Evolutionary conservation across 2,888 invertebrate species (phyloP).

Genomic region (Crossocerus cetratus): DNA sequence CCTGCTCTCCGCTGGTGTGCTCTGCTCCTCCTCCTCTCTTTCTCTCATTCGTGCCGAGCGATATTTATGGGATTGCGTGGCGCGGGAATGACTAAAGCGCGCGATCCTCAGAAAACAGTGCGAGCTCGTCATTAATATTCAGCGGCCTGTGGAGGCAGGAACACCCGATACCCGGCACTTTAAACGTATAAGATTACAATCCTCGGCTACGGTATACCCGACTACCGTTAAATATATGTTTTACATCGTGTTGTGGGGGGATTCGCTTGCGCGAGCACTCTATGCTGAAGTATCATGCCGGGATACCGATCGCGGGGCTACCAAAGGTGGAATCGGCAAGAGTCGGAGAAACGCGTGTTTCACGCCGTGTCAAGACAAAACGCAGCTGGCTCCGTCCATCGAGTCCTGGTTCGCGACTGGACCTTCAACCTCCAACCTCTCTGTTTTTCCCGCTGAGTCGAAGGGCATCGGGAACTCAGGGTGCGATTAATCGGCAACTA

Average conservation of each 20-base stretch:
- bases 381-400: no score
- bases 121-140: conserved; percentile 55
- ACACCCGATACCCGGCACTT: conserved; percentile 60
- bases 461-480: neutral
- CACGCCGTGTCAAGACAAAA: conserved; percentile 24
- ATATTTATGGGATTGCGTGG: neutral
- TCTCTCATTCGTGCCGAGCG: no score
- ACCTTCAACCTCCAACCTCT: no score
- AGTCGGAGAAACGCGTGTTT: conserved; percentile 34
- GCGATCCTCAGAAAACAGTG: conserved; percentile 44
- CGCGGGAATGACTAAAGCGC: conserved; percentile 15
- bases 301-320: neutral
- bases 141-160: conserved; percentile 45
- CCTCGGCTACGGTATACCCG: conserved; percentile 57
- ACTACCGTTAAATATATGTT: conserved; percentile 63
- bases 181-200: conserved; percentile 60
- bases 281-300: conserved; percentile 14
- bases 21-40: no score
- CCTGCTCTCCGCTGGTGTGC: no score
- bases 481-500: conserved; percentile 47
- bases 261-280: conserved; percentile 16
- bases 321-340: conserved; percentile 24
- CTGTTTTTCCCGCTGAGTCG: no score
- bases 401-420: no score
- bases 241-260: conserved; percentile 50